A percentile compares a stretch with the other conserved stretches of the same genome.
Conservation (phyloP, 2,113 vertebrate genomes). For the Spea bombifrons region DNA sequence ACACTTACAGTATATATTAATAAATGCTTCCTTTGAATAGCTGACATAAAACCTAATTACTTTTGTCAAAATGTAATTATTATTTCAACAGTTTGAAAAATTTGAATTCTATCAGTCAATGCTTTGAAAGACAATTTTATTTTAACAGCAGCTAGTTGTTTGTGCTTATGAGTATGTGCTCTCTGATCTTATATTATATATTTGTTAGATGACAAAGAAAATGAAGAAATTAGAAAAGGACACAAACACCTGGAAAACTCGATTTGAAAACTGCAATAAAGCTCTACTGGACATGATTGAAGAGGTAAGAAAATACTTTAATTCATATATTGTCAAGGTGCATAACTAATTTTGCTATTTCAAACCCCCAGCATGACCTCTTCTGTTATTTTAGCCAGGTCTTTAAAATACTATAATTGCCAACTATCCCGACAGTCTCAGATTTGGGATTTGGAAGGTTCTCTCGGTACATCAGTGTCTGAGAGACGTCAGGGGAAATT, state of each 20-base stretch:
- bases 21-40: conserved; percentile 30
- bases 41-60: conserved; percentile 40
- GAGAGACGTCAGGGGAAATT: too few species aligned
- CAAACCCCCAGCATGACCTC: too few species aligned
- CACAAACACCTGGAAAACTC: conserved; percentile 85
- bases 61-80: conserved; percentile 33
- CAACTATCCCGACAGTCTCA: too few species aligned
- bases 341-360: too few species aligned
- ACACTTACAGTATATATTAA: conserved; percentile 20
- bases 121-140: conserved; percentile 24
- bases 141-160: conserved; percentile 19
- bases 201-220: conserved; percentile 87
- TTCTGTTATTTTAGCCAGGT: too few species aligned
- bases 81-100: not conserved
- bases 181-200: conserved; percentile 44
- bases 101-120: not conserved
- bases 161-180: conserved; percentile 39
- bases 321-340: too few species aligned
- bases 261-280: conserved; percentile 95
- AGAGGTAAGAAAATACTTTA: conserved; percentile 72
- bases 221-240: conserved; percentile 96
- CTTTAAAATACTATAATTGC: too few species aligned
- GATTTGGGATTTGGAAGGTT: too few species aligned
- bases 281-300: conserved; percentile 90
- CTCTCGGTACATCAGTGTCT: too few species aligned